Conservation (phyloP, 35 echinoderm and acorn worm genomes). For the Ptychodera flava region DNA sequence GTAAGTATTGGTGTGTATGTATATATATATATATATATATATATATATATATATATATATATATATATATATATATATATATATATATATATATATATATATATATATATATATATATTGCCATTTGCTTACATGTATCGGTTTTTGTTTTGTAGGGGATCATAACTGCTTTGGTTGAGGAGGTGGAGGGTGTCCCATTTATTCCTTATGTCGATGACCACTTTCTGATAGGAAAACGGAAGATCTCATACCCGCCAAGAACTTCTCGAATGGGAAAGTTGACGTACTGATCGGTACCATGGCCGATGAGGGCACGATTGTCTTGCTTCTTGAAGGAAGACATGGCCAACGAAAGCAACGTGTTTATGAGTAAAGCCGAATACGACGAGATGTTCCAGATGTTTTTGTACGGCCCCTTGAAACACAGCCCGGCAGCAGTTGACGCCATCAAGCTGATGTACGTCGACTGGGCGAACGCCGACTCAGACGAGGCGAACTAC, state of each 20-base stretch:
- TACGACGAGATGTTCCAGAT: constrained; percentile 10
- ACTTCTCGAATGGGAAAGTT: constrained; percentile 55
- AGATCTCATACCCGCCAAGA: constrained; percentile 49
- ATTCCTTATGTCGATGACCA: too few species aligned
- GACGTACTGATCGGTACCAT: constrained; percentile 53
- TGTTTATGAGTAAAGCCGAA: constrained; percentile 6
- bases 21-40: too few species aligned
- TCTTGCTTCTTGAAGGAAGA: neutral
- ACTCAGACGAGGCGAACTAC: constrained; percentile 49
- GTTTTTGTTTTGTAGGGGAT: too few species aligned
- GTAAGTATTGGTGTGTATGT: too few species aligned
- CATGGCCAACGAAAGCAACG: neutral
- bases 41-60: too few species aligned
- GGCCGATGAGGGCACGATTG: constrained; percentile 56
- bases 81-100: too few species aligned
- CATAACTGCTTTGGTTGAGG: too few species aligned
- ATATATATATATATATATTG: too few species aligned
- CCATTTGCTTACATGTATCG: too few species aligned
- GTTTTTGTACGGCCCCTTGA: neutral
- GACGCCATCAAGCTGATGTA: too few species aligned
- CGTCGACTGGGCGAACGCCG: constrained; percentile 49
- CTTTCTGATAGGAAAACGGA: neutral
- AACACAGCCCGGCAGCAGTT: neutral
- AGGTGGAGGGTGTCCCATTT: too few species aligned
- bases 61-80: too few species aligned